Evolutionary conservation across 2,797 vertebrate genomes (phyloP), one percentile per base, ranked within the genome.

Genomic region (Gymnothorax javanicus): DNA sequence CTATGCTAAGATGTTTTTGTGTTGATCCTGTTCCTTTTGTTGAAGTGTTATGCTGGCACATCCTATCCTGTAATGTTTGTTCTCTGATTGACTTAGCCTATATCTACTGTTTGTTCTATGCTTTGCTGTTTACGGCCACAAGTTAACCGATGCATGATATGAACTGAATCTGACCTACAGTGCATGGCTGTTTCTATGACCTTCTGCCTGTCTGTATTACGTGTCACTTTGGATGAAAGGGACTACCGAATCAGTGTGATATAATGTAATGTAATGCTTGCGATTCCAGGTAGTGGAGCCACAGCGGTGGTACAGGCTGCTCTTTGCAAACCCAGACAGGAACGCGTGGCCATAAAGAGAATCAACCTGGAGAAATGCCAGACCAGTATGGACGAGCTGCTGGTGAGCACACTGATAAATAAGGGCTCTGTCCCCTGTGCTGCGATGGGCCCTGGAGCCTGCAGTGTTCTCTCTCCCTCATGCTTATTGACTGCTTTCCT

Each of bases 321-420:
- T 0, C 96, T 99, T 54, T 99, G 98, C 93, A 96, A 96, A 94
- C 98, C 98, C 91, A 96, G 98, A 94, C 97, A 98, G 94, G 99
- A 99, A 93, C 97, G 98, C 0, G 99, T 99, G 89, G 99, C 99
- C 93, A 99, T 99, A 95, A 99, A 99, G 95, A 97, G 98, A 93
- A 99, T 99, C 96, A 99, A 99, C 95, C 94, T 99, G 96, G 99
- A 99, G 94, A 99, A 99, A 96, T 99, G 99, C 96, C 98, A 99
- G 94, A 99, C 98, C 93, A 99, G 98, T 96, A 99, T 99, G 99
- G 99, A 99, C 86, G 98, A 99, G 92, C 95, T 99, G 84, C 94
- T 99, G 94, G 98, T 99, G 96, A 98, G 97, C 95, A 93, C 91
- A 89, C 83, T 7, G 69, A 87, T 15, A 90, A 90, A 93, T 91